Conservation (phyloP, 2,797 vertebrate genomes). For the Ctenochaetus hawaiiensis region DNA sequence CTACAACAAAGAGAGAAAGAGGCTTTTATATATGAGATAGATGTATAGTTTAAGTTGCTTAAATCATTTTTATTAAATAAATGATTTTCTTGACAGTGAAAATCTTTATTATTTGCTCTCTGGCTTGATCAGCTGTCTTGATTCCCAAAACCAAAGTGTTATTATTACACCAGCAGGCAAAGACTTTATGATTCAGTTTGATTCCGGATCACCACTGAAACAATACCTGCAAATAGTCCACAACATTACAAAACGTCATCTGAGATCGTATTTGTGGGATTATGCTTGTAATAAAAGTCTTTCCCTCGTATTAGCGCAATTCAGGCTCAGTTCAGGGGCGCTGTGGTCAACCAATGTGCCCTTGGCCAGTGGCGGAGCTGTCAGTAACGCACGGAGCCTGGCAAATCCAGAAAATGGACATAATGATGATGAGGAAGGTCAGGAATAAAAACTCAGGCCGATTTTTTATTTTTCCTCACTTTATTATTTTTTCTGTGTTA, state of each 20-base stretch:
- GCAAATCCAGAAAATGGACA: constrained; percentile 58
- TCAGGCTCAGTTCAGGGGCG: constrained; percentile 71
- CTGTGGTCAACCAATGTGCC: constrained; percentile 74
- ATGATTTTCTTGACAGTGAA: neutral
- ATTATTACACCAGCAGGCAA: constrained; percentile 19
- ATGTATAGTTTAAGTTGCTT: neutral
- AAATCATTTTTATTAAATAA: constrained; percentile 2
- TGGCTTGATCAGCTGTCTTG: constrained; percentile 1
- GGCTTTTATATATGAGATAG: neutral
- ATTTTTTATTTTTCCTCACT: constrained; percentile 45
- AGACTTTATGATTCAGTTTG: constrained; percentile 27
- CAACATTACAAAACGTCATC: constrained; percentile 85
- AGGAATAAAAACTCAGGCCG: constrained; percentile 57
- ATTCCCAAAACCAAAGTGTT: constrained; percentile 1
- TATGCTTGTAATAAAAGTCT: constrained; percentile 90
- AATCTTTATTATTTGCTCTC: neutral
- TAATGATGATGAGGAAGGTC: constrained; percentile 58
- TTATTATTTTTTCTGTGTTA: constrained; percentile 18
- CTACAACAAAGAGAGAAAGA: neutral
- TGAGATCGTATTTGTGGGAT: constrained; percentile 89
- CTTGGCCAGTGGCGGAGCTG: constrained; percentile 51
- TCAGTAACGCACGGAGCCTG: constrained; percentile 40
- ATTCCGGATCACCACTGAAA: constrained; percentile 39
- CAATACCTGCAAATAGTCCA: constrained; percentile 73
- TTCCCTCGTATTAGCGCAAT: constrained; percentile 80